phyloP scores from a whole-genome alignment of 2,113 vertebrate species.

The Arothron firmamentum region DNA sequence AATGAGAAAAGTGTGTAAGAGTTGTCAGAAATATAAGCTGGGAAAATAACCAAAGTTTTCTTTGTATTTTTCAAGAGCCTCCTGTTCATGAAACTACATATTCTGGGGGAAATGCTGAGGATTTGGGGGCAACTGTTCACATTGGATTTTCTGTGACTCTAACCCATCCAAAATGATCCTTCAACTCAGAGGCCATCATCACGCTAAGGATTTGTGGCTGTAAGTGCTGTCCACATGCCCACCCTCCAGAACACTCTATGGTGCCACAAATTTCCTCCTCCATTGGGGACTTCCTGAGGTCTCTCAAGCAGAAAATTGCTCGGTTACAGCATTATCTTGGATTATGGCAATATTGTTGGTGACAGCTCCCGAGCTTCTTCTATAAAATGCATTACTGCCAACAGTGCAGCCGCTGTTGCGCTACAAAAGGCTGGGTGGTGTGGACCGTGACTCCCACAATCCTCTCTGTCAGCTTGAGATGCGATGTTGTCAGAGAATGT shows the following conservation, averaged over 20 bases:
- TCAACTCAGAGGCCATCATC: conserved; percentile 72
- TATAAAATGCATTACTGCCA: conserved; percentile 69
- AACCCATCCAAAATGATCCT: conserved; percentile 70
- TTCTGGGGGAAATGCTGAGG: conserved; percentile 19
- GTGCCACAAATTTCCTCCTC: conserved; percentile 76
- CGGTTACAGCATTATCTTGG: conserved; percentile 79
- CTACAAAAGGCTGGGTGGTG: conserved; percentile 43
- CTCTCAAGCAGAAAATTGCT: conserved; percentile 80
- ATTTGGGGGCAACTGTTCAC: conserved; percentile 40
- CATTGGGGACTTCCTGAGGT: conserved; percentile 74
- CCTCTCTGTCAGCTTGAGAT: conserved; percentile 56
- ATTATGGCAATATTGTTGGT: conserved; percentile 77
- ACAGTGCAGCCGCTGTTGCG: conserved; percentile 48
- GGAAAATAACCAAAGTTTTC: neutral
- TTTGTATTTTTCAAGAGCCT: conserved; percentile 9
- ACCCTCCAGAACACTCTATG: conserved; percentile 74
- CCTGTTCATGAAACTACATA: conserved; percentile 23
- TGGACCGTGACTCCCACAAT: conserved; percentile 66
- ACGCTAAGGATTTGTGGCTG: conserved; percentile 66
- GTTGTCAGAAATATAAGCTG: too few species aligned
- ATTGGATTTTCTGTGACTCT: conserved; percentile 52
- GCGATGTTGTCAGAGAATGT: conserved; percentile 33
- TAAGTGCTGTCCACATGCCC: conserved; percentile 74
- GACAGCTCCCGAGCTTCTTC: conserved; percentile 71
- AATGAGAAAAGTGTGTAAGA: too few species aligned